Percentiles rank a stretch among this genome's conserved stretches.
These are phyloP conservation scores for Argyrosomus regius DNA, from an alignment of 2,797 vertebrate species.

Conservation along the genomic window DNA sequence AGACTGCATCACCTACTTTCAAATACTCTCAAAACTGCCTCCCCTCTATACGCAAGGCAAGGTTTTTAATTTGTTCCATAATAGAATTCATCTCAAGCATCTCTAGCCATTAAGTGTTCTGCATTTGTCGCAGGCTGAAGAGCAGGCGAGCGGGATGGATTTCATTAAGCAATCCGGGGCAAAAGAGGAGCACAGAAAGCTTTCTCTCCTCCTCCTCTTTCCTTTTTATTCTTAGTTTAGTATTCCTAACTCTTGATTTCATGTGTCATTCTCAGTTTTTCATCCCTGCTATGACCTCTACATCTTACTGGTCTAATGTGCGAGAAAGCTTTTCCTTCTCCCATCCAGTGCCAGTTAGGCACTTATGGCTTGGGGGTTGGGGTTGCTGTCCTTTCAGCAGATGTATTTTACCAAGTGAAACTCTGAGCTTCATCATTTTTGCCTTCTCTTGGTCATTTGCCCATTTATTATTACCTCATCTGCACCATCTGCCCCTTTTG, in stretches of 20 bases:
- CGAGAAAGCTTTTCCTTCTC: conserved; percentile 66
- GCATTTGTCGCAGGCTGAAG: conserved; percentile 83
- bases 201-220: conserved; percentile 53
- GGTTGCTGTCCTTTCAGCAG: conserved; percentile 69
- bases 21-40: conserved; percentile 68
- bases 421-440: conserved; percentile 77
- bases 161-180: conserved; percentile 82
- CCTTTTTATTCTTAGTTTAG: conserved; percentile 69
- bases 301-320: conserved; percentile 66
- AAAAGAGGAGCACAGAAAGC: conserved; percentile 70
- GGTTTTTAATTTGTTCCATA: conserved; percentile 87
- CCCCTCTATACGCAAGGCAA: conserved; percentile 71
- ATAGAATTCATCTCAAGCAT: conserved; percentile 86
- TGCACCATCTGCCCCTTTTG: conserved; percentile 78
- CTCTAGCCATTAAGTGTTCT: conserved; percentile 81
- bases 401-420: conserved; percentile 80
- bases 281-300: conserved; percentile 67
- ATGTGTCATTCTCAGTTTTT: conserved; percentile 64
- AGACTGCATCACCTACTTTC: conserved; percentile 75
- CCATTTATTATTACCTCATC: conserved; percentile 84
- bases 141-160: conserved; percentile 83
- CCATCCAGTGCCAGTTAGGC: conserved; percentile 57
- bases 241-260: conserved; percentile 70
- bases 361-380: conserved; percentile 64
- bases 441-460: conserved; percentile 73